Conservation (phyloP, 2,888 invertebrate species). For the Tubiluchus corallicola region DNA sequence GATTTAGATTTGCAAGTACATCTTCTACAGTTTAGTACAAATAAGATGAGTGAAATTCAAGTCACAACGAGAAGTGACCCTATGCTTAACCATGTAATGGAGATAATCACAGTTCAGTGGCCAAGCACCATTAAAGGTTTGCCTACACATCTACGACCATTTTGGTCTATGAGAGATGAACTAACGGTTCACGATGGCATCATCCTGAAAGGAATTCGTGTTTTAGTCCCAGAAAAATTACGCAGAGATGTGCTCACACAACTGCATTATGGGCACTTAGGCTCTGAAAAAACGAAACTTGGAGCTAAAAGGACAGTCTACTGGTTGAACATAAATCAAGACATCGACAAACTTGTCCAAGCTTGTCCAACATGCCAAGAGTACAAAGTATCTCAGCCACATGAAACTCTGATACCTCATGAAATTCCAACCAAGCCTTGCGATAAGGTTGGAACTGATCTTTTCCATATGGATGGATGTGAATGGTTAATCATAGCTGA, state of each 20-base stretch:
- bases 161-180: neutral
- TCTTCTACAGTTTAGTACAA: neutral
- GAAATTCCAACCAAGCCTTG: constrained; percentile 1
- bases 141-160: neutral
- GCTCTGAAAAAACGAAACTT: neutral
- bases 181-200: neutral
- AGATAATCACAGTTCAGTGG: neutral
- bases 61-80: neutral
- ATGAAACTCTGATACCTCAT: neutral
- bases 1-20: neutral
- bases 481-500: constrained; percentile 2
- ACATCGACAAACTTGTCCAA: neutral
- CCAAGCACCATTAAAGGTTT: neutral
- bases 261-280: neutral
- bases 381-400: neutral
- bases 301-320: neutral
- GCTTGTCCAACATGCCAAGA: neutral
- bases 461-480: neutral
- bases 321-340: constrained; percentile 4
- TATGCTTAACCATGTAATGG: neutral
- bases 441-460: neutral
- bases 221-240: neutral
- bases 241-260: neutral
- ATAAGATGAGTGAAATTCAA: neutral
- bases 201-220: neutral